phyloP scores from a whole-genome alignment of 1,140 invertebrate species.

The Steinernema feltiae region DNA sequence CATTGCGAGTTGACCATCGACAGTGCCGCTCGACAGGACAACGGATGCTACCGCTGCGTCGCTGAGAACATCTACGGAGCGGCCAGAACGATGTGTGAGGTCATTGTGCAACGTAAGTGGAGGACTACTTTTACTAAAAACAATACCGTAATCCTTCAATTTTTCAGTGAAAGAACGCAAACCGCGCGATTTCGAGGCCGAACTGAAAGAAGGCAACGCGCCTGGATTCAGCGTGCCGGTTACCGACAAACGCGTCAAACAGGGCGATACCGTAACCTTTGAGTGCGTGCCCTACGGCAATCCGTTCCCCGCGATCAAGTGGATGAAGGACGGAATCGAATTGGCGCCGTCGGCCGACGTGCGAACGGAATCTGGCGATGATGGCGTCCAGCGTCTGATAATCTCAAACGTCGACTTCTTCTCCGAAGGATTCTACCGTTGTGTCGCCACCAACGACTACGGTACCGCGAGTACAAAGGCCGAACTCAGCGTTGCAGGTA shows the following conservation, averaged over 20 bases:
- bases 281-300: constrained; percentile 57
- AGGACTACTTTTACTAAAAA: neutral
- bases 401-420: constrained; percentile 49
- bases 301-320: constrained; percentile 53
- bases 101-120: constrained; percentile 30
- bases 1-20: constrained; percentile 72
- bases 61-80: constrained; percentile 53
- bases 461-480: constrained; percentile 56
- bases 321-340: constrained; percentile 56
- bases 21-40: constrained; percentile 68
- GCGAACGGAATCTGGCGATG: constrained; percentile 45
- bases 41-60: constrained; percentile 69
- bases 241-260: constrained; percentile 43
- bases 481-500: constrained; percentile 50
- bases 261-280: constrained; percentile 54
- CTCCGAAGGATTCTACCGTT: constrained; percentile 44
- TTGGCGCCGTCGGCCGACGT: constrained; percentile 41
- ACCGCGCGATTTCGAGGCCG: constrained; percentile 39
- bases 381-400: constrained; percentile 52
- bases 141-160: neutral
- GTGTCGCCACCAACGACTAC: constrained; percentile 56
- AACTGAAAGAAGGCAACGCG: constrained; percentile 45
- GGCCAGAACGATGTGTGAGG: constrained; percentile 51
- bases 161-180: constrained; percentile 42
- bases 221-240: constrained; percentile 56